Base-by-base conservation (phyloP, 2,888 invertebrate genomes). In the Trisateles emortualis region DNA sequence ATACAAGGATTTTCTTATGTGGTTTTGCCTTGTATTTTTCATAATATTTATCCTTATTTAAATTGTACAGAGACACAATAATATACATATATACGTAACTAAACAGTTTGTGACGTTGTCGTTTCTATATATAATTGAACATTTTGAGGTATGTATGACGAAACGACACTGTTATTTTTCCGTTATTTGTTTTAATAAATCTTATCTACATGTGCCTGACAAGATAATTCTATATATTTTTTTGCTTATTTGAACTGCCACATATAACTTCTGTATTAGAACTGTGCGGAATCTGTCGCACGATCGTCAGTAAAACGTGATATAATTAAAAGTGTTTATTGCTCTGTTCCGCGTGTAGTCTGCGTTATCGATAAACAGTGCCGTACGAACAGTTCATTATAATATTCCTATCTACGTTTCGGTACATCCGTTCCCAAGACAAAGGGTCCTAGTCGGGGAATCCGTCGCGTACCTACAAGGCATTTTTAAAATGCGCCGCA, bases 401-500 rank as follows among this genome's bases (percentile, higher is more conserved):
- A 73, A 78, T 80, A 68, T 66, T 62, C 57, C 49, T 74, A 74
- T 65, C 59, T 67, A 55, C 58, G 68, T 65, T 71, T 67, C 45
- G 57, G 68, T 64, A 71, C 68, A 76, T 78, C 76, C 66, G 76
- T 65, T 72, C 52, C 46, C 49, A 59, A 75, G 70, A 82, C 79
- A 83, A 83, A 83, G 81, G 78, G 65, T 63, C 58, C 68, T 71
- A 70, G 70, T 63, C 76, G 75, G 65, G 70, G 74, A 72, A 68
- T 74, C 59, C 53, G 54, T 42, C 52, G 53, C 62, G 62, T 68
- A 73, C 66, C 69, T 67, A 73, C 70, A 72, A 72, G 74, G 70
- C 73, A 74, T 81, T 72, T 71, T 72, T 79, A 65, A 69, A 77
- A 79, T 78, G 81, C 83, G 75, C 68, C 68, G 73, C 83, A 90